Evolutionary conservation across 2,888 invertebrate genomes (phyloP), one percentile per base, ranked within the genome.

Genomic region (Trichopria drosophilae): DNA sequence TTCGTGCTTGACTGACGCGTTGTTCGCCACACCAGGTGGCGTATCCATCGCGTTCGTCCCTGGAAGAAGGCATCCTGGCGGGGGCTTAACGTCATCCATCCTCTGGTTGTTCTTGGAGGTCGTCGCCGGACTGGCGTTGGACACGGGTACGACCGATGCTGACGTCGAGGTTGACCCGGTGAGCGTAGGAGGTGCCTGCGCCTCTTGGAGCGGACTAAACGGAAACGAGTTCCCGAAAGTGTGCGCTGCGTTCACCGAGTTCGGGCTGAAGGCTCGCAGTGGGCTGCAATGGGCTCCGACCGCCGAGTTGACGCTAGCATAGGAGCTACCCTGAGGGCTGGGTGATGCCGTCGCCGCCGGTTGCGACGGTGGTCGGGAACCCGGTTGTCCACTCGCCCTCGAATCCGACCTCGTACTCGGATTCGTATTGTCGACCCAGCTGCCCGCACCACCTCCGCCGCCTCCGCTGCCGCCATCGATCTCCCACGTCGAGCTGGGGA

Each of bases 401-500:
- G 85, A 85, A 62, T 84, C 84, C 18, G 86, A 83, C 54, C 85
- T 67, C 53, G 73, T 73, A 35, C 36, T 44, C 61, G n/a, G 55
- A 26, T 26, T 26, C 26, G 26, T 26, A 26, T 9, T 26, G 9
- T 26, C 26, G 2, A 26, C 26, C 26, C 10, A 26, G n/a, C 26
- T 26, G 10, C 26, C 9, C 9, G n/a, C 9, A 12, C n/a, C n/a
- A 26, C 26, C 26, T n/a, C n/a, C n/a, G n/a, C n/a, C n/a, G n/a
- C n/a, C n/a, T 66, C 63, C 67, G 57, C 63, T 62, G 55, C 44
- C 42, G 53, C 60, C 66, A 47, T 78, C 78, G 65, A 78, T 64
- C 44, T 78, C 84, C 79, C 83, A 88, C 49, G 86, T 82, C 65
- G 84, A 80, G 66, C 81, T 80, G 60, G 83, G 81, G 67, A 81